Evolutionary conservation across 2,888 invertebrate genomes (phyloP).

Genomic region (Tuberolachnus salignus): DNA sequence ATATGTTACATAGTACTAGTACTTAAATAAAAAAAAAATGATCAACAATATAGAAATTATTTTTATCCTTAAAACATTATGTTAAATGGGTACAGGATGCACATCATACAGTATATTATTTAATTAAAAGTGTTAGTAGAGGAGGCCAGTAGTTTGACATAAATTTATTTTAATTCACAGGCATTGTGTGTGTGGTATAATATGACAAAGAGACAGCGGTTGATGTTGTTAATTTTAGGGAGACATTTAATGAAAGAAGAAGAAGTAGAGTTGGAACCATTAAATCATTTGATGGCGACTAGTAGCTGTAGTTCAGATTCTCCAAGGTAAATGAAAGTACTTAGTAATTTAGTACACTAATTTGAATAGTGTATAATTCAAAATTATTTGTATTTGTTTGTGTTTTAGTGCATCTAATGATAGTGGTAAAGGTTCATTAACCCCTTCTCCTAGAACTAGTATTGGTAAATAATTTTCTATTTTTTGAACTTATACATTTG

Average conservation of each 20-base stretch:
- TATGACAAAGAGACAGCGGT: slow-evolving; percentile 80
- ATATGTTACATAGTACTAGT: too few species aligned
- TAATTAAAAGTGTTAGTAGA: not conserved
- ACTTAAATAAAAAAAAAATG: too few species aligned
- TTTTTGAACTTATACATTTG: not conserved
- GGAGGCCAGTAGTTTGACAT: not conserved
- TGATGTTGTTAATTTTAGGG: slow-evolving; percentile 78
- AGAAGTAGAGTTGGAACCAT: slow-evolving; percentile 45
- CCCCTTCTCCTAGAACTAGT: slow-evolving; percentile 36
- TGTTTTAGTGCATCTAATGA: slow-evolving; percentile 39
- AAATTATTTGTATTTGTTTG: not conserved
- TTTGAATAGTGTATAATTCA: not conserved
- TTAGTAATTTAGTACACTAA: too few species aligned
- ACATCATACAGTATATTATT: not conserved
- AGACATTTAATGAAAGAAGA: slow-evolving; percentile 66
- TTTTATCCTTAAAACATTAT: not conserved
- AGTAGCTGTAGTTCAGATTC: slow-evolving; percentile 20
- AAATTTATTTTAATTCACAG: slow-evolving; percentile 62
- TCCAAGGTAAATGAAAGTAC: slow-evolving; percentile 8
- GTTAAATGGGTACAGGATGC: not conserved
- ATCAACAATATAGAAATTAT: too few species aligned
- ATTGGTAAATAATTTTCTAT: slow-evolving; percentile 24
- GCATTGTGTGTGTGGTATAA: slow-evolving; percentile 93
- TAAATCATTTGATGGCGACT: slow-evolving; percentile 36
- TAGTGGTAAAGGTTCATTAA: slow-evolving; percentile 52